Base-by-base conservation (phyloP, 2,797 vertebrate species). In the Carapus acus region DNA sequence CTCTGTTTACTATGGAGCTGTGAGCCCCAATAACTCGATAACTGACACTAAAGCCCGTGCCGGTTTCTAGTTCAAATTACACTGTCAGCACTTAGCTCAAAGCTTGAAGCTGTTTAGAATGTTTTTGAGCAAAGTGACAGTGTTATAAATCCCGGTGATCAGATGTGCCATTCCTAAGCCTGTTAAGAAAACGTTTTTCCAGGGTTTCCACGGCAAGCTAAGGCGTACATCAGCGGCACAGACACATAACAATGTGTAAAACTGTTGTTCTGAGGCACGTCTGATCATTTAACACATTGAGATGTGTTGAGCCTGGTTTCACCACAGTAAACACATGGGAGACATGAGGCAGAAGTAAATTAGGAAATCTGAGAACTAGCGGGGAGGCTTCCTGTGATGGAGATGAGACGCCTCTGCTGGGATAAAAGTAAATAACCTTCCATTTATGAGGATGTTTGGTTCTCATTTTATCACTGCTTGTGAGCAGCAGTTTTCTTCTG, bases 331-430 rank as follows among this genome's bases (percentile, higher is more conserved):
- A n/a, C n/a, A n/a, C n/a, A n/a, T n/a, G n/a, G 27, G 58, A 51
- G 22, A 27, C 21, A 69, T 13, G 72, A 46, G 62, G 33, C 9
- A 27, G 24, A 63, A 43, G 3, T 62, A 34, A 47, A 56, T 41
- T 5, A 27, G 24, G 24, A n/a, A n/a, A n/a, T n/a, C n/a, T n/a
- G n/a, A n/a, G n/a, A n/a, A n/a, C n/a, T n/a, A n/a, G n/a, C n/a
- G n/a, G n/a, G n/a, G n/a, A n/a, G n/a, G n/a, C n/a, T n/a, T n/a
- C n/a, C n/a, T n/a, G n/a, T 8, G 23, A 23, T 49, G 14, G 38
- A 48, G 12, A 48, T 2, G 49, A 60, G 64, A 58, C 16, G 8
- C 24, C 34, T 6, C 54, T 18, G 11, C 42, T 38, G 69, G 15
- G 48, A 53, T 59, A 43, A 44, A 54, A 21, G 41, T 61, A 37